These are phyloP conservation scores for Oreochromis aureus DNA, from an alignment of 2,113 vertebrate species.

Conservation along the genomic window DNA sequence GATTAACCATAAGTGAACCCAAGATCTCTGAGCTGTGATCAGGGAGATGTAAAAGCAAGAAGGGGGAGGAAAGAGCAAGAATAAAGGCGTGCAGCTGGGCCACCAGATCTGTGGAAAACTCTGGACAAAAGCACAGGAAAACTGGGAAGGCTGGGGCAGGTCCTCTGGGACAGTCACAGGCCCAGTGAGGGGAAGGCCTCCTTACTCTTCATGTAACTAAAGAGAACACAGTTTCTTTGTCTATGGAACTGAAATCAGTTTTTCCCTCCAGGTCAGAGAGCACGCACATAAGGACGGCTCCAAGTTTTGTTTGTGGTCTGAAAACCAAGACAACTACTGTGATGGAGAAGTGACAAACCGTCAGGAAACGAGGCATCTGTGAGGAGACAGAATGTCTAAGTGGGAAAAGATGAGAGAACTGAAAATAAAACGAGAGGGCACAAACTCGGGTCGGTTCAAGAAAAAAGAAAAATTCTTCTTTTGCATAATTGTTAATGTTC, in stretches of 20 bases:
- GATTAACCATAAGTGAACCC: background rate
- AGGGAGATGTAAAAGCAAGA: slow-evolving; percentile 8
- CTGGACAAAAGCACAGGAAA: slow-evolving; percentile 61
- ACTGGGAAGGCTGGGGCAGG: slow-evolving; percentile 45
- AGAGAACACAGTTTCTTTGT: slow-evolving; percentile 42
- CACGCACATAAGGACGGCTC: background rate
- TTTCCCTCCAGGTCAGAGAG: slow-evolving; percentile 7
- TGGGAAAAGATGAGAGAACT: background rate
- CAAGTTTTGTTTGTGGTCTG: background rate
- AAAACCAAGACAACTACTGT: background rate
- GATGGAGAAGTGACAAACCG: background rate
- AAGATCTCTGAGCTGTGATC: background rate
- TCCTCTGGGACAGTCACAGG: slow-evolving; percentile 43
- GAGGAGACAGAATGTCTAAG: slow-evolving; percentile 26
- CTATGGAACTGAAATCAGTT: slow-evolving; percentile 23
- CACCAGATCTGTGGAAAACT: slow-evolving; percentile 51
- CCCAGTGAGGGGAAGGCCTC: slow-evolving; percentile 27
- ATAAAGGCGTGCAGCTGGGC: slow-evolving; percentile 40
- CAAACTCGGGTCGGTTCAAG: background rate
- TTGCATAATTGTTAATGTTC: slow-evolving; percentile 3
- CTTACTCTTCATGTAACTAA: slow-evolving; percentile 24
- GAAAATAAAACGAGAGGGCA: background rate
- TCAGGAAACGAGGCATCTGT: background rate
- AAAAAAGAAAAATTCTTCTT: background rate
- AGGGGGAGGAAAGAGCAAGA: slow-evolving; percentile 26